Conservation (phyloP, 1,140 invertebrate species). For the Camponotus pennsylvanicus region DNA sequence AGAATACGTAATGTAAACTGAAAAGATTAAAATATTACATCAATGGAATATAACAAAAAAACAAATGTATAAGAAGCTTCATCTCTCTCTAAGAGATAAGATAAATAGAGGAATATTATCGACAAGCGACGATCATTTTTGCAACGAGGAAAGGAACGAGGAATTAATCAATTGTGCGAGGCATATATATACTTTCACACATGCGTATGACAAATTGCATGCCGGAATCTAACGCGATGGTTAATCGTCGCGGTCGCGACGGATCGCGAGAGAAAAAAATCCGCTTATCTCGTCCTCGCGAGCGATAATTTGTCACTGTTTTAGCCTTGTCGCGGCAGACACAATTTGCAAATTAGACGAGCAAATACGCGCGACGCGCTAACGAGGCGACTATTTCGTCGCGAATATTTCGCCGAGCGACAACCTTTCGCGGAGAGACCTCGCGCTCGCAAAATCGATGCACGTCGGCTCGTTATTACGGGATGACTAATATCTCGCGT, state of each 20-base stretch:
- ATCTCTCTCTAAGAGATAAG: background rate
- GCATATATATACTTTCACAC: background rate
- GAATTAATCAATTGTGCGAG: background rate
- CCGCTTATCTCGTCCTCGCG: constrained; percentile 38
- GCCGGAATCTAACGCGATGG: constrained; percentile 34
- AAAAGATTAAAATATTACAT: background rate
- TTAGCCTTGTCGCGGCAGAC: background rate
- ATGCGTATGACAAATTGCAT: constrained; percentile 31
- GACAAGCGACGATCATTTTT: background rate
- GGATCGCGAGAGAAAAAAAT: constrained; percentile 18
- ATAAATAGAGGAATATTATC: background rate
- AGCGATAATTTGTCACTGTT: constrained; percentile 50
- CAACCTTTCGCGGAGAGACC: constrained; percentile 13
- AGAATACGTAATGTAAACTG: background rate
- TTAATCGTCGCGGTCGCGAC: constrained; percentile 1
- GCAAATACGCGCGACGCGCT: constrained; percentile 29
- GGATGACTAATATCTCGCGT: constrained; percentile 70
- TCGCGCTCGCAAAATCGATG: constrained; percentile 49
- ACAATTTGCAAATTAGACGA: constrained; percentile 47
- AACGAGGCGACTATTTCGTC: background rate
- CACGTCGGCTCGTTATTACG: constrained; percentile 49
- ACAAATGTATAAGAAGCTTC: too few species aligned
- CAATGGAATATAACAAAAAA: background rate
- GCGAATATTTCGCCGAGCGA: constrained; percentile 40
- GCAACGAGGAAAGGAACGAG: background rate